Evolutionary conservation across 2,797 vertebrate genomes (phyloP).

Genomic region (Rhinichthys osculus): DNA sequence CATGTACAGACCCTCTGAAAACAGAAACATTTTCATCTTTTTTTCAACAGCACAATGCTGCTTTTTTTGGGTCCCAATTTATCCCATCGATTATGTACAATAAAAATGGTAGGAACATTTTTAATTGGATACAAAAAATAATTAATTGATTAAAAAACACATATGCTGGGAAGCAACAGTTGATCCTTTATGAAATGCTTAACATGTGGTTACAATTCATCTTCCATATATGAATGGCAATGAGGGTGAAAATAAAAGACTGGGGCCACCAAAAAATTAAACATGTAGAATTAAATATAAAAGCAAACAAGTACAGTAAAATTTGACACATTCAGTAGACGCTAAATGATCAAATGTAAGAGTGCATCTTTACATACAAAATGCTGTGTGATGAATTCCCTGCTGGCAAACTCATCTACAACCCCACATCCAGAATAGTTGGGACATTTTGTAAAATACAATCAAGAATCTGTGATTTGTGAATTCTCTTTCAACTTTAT

Average conservation of each 20-base stretch:
- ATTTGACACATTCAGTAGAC: neutral
- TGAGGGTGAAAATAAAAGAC: conserved; percentile 32
- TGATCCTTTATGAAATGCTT: conserved; percentile 44
- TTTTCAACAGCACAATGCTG: conserved; percentile 35
- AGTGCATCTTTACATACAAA: conserved; percentile 9
- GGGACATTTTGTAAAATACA: too few species aligned
- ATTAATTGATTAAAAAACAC: conserved; percentile 21
- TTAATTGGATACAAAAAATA: conserved; percentile 33
- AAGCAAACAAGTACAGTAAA: neutral
- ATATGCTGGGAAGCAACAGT: conserved; percentile 45
- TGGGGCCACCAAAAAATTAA: neutral
- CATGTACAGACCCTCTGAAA: conserved; percentile 44
- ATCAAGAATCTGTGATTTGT: too few species aligned
- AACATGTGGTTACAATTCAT: conserved; percentile 20
- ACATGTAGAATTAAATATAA: conserved; percentile 19
- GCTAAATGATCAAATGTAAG: conserved; percentile 21
- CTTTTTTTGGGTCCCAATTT: conserved; percentile 33
- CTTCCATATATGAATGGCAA: conserved; percentile 14
- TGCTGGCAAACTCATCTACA: conserved; percentile 25
- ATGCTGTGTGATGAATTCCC: conserved; percentile 27
- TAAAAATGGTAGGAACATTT: conserved; percentile 33
- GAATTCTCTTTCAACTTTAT: too few species aligned
- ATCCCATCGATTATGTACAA: conserved; percentile 55
- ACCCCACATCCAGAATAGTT: too few species aligned
- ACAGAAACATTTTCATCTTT: conserved; percentile 35